phyloP scores from a whole-genome alignment of 2,797 vertebrate genomes.

The Melanotaenia parkinsoni region DNA sequence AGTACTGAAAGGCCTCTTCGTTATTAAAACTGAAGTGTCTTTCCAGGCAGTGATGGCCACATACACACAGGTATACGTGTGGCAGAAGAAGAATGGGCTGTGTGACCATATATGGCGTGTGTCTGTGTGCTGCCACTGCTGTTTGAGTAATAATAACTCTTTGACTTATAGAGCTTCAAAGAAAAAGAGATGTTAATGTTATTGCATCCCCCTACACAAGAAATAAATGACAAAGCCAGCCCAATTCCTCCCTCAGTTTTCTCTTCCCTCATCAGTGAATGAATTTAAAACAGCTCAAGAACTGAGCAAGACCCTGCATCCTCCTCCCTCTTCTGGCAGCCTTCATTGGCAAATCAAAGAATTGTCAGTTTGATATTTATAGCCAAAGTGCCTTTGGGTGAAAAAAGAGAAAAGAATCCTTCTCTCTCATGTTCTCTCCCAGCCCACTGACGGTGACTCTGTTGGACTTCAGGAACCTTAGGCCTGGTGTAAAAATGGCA shows the following conservation, averaged over 20 bases:
- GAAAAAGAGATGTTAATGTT: slow-evolving; percentile 77
- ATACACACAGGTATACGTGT: slow-evolving; percentile 14
- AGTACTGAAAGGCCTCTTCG: slow-evolving; percentile 61
- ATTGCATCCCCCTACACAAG: slow-evolving; percentile 69
- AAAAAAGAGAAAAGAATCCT: slow-evolving; percentile 51
- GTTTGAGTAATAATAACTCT: slow-evolving; percentile 63
- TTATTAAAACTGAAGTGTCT: slow-evolving; percentile 69
- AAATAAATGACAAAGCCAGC: slow-evolving; percentile 74
- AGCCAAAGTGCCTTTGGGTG: slow-evolving; percentile 74
- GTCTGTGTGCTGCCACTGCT: slow-evolving; percentile 25
- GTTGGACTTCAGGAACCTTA: slow-evolving; percentile 74
- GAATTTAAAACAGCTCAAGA: slow-evolving; percentile 72
- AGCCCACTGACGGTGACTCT: slow-evolving; percentile 76
- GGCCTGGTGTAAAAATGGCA: slow-evolving; percentile 77
- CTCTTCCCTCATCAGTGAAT: slow-evolving; percentile 61
- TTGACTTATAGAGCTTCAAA: slow-evolving; percentile 71
- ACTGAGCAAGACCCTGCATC: slow-evolving; percentile 56
- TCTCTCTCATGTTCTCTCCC: slow-evolving; percentile 51
- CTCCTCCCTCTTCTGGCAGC: slow-evolving; percentile 64
- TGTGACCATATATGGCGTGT: slow-evolving; percentile 16
- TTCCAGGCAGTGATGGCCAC: slow-evolving; percentile 51
- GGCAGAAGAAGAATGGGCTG: slow-evolving; percentile 25
- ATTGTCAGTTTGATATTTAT: slow-evolving; percentile 82
- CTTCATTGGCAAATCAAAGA: slow-evolving; percentile 81
- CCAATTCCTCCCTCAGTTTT: slow-evolving; percentile 47